Conservation (phyloP, 2,113 vertebrate genomes). For the Aegotheles bennettii region DNA sequence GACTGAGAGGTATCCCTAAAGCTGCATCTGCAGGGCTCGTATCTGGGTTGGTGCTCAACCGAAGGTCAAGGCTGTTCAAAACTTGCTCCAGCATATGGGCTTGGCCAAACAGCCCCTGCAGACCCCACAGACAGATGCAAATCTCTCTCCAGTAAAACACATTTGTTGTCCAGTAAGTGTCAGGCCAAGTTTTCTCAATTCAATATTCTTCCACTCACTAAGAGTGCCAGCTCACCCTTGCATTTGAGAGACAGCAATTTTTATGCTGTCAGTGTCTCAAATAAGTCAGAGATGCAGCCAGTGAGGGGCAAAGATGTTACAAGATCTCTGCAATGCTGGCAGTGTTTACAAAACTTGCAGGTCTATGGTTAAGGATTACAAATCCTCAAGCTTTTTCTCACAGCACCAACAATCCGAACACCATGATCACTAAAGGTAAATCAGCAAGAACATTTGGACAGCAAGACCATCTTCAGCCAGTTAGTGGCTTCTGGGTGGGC, state of each 20-base stretch:
- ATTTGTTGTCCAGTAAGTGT: background rate
- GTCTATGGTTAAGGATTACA: background rate
- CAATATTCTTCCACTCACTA: background rate
- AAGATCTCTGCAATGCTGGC: background rate
- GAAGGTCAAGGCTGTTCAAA: background rate
- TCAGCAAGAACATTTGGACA: background rate
- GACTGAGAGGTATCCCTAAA: background rate
- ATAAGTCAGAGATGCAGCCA: background rate
- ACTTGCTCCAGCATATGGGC: fast-evolving
- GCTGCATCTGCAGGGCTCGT: background rate
- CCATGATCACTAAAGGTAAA: background rate
- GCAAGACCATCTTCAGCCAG: background rate
- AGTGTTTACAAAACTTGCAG: background rate
- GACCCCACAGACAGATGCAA: background rate
- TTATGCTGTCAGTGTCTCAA: fast-evolving
- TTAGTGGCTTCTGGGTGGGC: background rate
- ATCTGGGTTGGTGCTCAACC: background rate
- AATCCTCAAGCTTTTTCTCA: background rate
- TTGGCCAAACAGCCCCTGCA: background rate
- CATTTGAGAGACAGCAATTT: background rate
- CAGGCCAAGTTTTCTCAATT: background rate
- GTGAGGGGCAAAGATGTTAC: background rate
- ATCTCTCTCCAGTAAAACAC: background rate
- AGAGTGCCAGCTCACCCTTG: background rate
- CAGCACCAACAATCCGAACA: background rate